Evolutionary conservation across 1,140 invertebrate species (phyloP), one percentile per base, ranked within the genome.

Genomic region (Plectrocnemia conspersa): DNA sequence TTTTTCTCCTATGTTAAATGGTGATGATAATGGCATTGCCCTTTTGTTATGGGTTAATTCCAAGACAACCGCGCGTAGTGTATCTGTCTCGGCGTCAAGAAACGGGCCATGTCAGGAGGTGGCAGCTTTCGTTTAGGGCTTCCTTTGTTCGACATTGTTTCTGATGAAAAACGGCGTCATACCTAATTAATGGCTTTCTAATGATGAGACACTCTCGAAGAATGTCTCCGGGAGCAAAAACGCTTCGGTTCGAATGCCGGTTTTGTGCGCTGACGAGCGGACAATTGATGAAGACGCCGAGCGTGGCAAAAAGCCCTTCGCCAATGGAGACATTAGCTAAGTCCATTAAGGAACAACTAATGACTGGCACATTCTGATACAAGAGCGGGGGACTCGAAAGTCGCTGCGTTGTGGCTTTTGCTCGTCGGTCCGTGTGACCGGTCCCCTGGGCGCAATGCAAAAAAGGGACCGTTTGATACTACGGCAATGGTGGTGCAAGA

Each of bases 111-210:
- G 1, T 32, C 23, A 25, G 18, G 38, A 42, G 24, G n/a, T 38
- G 40, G 19, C 25, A 33, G 13, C 13, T 45, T 11, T 21, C 41
- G 42, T 38, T 59, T 52, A 52, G 52, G 52, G 21, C 52, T 40
- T 25, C 58, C 52, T 54, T 59, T 59, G 58, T 59, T 42, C 48
- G 24, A 55, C 47, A 52, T 55, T 55, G 48, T 55, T 55, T 52
- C 40, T 13, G 56, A 54, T 21, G 36, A 50, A 59, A 59, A 59
- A 54, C 52, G 53, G 15, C 54, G 49, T 54, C 54, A 56, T 53
- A 56, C 49, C 41, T 60, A 60, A 60, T 60, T 60, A 60, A 60
- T 54, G 58, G 36, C 54, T 60, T 49, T 44, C 54, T 60, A 56
- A 60, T 56, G 54, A 56, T 25, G 58, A 46, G 47, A 55, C 53